phyloP scores from a whole-genome alignment of 2,888 invertebrate species.

The Leistus spinibarbis region DNA sequence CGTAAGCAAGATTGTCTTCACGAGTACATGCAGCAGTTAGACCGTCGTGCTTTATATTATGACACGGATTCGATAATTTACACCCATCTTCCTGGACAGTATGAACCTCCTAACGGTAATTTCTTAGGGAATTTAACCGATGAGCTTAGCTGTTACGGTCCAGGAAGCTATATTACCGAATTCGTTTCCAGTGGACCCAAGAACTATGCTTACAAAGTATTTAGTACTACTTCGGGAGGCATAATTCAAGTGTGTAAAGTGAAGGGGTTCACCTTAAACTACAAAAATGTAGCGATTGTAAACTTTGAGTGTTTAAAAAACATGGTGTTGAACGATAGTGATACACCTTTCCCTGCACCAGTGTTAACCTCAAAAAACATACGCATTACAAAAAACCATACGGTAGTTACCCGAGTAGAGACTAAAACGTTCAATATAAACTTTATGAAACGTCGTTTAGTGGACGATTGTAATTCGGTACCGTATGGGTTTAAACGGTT shows the following conservation, averaged over 20 bases:
- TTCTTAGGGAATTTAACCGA: slow-evolving; percentile 51
- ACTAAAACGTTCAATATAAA: slow-evolving; percentile 14
- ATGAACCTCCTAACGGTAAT: slow-evolving; percentile 45
- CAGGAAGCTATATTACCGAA: slow-evolving; percentile 45
- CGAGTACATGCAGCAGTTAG: slow-evolving; percentile 46
- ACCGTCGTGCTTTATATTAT: no score
- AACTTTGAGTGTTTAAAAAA: slow-evolving; percentile 37
- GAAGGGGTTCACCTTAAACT: slow-evolving; percentile 40
- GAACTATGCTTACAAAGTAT: slow-evolving; percentile 48
- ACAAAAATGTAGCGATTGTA: slow-evolving; percentile 25
- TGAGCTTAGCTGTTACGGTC: slow-evolving; percentile 47
- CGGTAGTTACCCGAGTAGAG: no score
- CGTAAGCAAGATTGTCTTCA: slow-evolving; percentile 18
- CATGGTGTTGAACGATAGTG: neutral
- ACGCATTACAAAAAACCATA: neutral
- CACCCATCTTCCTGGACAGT: slow-evolving; percentile 41
- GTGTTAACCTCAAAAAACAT: slow-evolving; percentile 14
- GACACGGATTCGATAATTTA: no score
- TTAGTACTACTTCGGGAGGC: slow-evolving; percentile 13
- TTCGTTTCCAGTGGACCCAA: slow-evolving; percentile 52
- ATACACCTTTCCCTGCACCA: neutral
- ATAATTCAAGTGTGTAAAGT: slow-evolving; percentile 40
- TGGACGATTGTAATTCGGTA: neutral
- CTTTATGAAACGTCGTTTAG: slow-evolving; percentile 7
- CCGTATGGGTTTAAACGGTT: no score